Conservation (phyloP, 2,113 vertebrate genomes). For the Heterotis niloticus region DNA sequence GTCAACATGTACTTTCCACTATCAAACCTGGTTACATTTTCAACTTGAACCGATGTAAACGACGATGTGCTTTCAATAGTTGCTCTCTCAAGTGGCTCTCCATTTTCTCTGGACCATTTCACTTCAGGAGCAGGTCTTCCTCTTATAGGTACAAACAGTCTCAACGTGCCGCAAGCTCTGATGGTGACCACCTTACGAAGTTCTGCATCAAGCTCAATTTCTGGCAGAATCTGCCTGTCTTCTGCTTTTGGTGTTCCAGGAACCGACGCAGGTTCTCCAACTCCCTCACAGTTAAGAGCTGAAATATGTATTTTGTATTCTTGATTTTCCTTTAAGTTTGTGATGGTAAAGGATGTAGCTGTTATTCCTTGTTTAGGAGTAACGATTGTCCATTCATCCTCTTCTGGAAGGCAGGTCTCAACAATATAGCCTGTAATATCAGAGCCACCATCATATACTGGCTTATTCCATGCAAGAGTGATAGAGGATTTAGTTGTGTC, state of each 20-base stretch:
- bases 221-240: conserved; percentile 85
- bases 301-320: conserved; percentile 94
- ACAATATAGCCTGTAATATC: conserved; percentile 97
- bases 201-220: conserved; percentile 93
- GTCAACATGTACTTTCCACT: conserved; percentile 91
- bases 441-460: conserved; percentile 94
- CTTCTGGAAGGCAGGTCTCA: conserved; percentile 88
- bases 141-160: conserved; percentile 95
- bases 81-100: conserved; percentile 84
- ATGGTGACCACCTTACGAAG: conserved; percentile 88
- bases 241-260: conserved; percentile 90
- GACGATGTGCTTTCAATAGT: conserved; percentile 87
- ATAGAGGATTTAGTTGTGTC: conserved; percentile 93
- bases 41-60: conserved; percentile 85
- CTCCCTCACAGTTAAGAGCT: conserved; percentile 89
- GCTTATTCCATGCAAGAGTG: conserved; percentile 95
- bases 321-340: conserved; percentile 85
- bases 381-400: conserved; percentile 94
- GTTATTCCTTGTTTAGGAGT: conserved; percentile 82
- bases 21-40: conserved; percentile 91
- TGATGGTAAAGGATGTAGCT: conserved; percentile 91
- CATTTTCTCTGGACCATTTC: conserved; percentile 92
- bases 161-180: conserved; percentile 88
- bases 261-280: conserved; percentile 86
- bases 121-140: conserved; percentile 92